These are phyloP conservation scores for Serranus cabrilla DNA, from an alignment of 2,797 vertebrate genomes.

Conservation along the genomic window DNA sequence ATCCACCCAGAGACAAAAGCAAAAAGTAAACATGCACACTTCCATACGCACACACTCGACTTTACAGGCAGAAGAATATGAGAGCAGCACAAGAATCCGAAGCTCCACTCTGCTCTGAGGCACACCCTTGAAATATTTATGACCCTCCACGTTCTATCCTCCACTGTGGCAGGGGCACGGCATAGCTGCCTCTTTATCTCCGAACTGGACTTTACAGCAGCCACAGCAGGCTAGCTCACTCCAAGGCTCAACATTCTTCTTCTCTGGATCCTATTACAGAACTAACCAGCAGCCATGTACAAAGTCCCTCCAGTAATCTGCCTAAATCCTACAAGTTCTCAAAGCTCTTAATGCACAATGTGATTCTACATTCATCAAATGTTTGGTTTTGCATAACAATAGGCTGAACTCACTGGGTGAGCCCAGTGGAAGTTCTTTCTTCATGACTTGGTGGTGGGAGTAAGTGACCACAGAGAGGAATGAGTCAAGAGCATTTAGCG, in stretches of 20 bases:
- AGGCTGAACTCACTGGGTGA: slow-evolving; percentile 39
- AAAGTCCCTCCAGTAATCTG: slow-evolving; percentile 55
- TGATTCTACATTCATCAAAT: slow-evolving; percentile 50
- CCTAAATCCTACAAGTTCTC: slow-evolving; percentile 59
- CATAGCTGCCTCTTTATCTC: slow-evolving; percentile 56
- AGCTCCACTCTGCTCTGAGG: slow-evolving; percentile 67
- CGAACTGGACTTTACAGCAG: slow-evolving; percentile 62
- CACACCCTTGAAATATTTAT: slow-evolving; percentile 81
- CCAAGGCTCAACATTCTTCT: slow-evolving; percentile 70
- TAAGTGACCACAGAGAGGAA: slow-evolving; percentile 53
- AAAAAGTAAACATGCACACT: slow-evolving; percentile 28
- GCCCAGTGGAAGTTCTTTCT: slow-evolving; percentile 41
- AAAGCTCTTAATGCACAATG: slow-evolving; percentile 48
- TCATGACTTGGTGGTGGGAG: slow-evolving; percentile 45
- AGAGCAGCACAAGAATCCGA: slow-evolving; percentile 61
- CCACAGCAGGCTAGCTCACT: slow-evolving; percentile 32
- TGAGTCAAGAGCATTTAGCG: slow-evolving; percentile 46
- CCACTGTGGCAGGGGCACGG: slow-evolving; percentile 54
- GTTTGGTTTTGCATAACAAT: slow-evolving; percentile 62
- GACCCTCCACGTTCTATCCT: slow-evolving; percentile 63
- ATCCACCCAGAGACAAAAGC: slow-evolving; percentile 34
- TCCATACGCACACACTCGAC: slow-evolving; percentile 22
- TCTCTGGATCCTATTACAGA: slow-evolving; percentile 62
- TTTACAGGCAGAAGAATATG: slow-evolving; percentile 24
- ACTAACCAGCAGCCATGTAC: slow-evolving; percentile 56